These are phyloP conservation scores for Hipparchia sbordonii DNA, from an alignment of 2,888 invertebrate species.

Conservation along the genomic window DNA sequence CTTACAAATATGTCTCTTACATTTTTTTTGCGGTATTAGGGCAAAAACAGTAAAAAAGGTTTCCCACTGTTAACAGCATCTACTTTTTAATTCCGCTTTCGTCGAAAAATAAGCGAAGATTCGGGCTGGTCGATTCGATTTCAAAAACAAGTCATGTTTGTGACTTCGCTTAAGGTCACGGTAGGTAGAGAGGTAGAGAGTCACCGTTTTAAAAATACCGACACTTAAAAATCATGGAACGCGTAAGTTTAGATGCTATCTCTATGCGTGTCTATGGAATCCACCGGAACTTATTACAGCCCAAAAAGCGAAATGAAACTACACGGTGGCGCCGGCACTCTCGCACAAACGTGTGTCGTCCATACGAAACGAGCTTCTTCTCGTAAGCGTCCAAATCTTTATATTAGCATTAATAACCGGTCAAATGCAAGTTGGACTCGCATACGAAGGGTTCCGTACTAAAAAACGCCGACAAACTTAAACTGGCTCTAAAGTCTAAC, in stretches of 20 bases:
- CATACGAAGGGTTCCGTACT: too few relatives aligned
- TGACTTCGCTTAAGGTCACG: background rate
- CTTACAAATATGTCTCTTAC: too few relatives aligned
- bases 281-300: slow-evolving; percentile 41
- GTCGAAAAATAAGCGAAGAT: background rate
- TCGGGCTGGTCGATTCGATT: background rate
- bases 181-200: too few relatives aligned
- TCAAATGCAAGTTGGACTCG: too few relatives aligned
- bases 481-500: too few relatives aligned
- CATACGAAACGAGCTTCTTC: slow-evolving; percentile 15
- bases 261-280: slow-evolving; percentile 27
- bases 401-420: background rate
- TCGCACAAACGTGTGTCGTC: slow-evolving; percentile 14
- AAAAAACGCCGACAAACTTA: too few relatives aligned
- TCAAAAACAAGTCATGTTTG: slow-evolving; percentile 2
- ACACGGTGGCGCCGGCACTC: slow-evolving; percentile 15
- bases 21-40: too few relatives aligned
- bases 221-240: slow-evolving; percentile 26
- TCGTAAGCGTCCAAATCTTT: background rate
- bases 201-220: slow-evolving; percentile 1
- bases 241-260: slow-evolving; percentile 19
- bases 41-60: background rate
- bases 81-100: background rate
- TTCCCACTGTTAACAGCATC: background rate
- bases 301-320: slow-evolving; percentile 17